Conservation (phyloP, 2,888 invertebrate genomes). For the Dorcus parallelipipedus region DNA sequence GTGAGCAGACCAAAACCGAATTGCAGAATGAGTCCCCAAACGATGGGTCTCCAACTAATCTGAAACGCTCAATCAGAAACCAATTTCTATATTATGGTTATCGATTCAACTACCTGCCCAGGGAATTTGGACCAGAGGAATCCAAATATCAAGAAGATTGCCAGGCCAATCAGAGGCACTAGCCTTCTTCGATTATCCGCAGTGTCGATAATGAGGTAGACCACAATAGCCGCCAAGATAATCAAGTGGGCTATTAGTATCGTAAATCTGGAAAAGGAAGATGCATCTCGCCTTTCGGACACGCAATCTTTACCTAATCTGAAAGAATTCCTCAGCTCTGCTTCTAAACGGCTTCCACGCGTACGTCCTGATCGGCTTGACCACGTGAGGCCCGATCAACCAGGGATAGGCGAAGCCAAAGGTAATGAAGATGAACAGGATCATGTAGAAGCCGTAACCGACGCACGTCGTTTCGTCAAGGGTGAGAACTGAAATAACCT, state of each 20-base stretch:
- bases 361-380: slow-evolving; percentile 25
- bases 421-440: slow-evolving; percentile 60
- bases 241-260: slow-evolving; percentile 47
- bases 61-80: slow-evolving; percentile 35
- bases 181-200: slow-evolving; percentile 57
- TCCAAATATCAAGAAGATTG: slow-evolving; percentile 61
- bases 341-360: slow-evolving; percentile 42
- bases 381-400: slow-evolving; percentile 58
- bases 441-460: slow-evolving; percentile 70
- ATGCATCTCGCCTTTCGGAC: slow-evolving; percentile 8
- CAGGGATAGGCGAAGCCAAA: slow-evolving; percentile 61
- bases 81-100: neutral
- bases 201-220: slow-evolving; percentile 66
- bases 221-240: slow-evolving; percentile 52
- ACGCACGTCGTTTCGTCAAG: slow-evolving; percentile 51
- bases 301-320: slow-evolving; percentile 31
- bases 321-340: slow-evolving; percentile 1
- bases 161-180: slow-evolving; percentile 66
- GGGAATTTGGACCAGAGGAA: slow-evolving; percentile 62
- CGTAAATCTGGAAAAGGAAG: slow-evolving; percentile 48
- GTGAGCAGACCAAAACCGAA: slow-evolving; percentile 81
- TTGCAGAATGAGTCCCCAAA: slow-evolving; percentile 78
- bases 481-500: neutral
- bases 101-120: slow-evolving; percentile 44
- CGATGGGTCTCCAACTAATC: slow-evolving; percentile 76